phyloP scores from a whole-genome alignment of 2,888 invertebrate genomes.

The Helleia helle region DNA sequence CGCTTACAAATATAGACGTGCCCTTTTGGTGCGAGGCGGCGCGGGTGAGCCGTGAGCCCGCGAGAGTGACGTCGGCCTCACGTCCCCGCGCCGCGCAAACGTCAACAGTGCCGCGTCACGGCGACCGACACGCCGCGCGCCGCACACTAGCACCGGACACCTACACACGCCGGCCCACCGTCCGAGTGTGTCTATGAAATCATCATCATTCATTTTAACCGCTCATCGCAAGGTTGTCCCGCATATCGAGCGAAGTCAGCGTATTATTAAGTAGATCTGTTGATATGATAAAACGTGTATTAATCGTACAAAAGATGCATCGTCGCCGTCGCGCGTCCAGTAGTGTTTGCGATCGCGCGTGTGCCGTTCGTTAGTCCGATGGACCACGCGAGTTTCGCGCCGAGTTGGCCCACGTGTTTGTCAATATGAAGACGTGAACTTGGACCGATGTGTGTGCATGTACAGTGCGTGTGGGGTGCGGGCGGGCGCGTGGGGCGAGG shows the following conservation, averaged over 20 bases:
- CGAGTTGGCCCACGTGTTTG: constrained; percentile 18
- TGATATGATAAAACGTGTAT: constrained; percentile 54
- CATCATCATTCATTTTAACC: too few species aligned
- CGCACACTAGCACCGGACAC: too few species aligned
- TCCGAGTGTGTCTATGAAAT: too few species aligned
- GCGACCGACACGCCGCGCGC: constrained; percentile 35
- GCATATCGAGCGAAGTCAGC: constrained; percentile 14
- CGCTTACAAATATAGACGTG: constrained; percentile 66
- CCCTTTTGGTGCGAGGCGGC: constrained; percentile 60
- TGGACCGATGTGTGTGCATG: constrained; percentile 42
- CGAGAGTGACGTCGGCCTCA: constrained; percentile 58
- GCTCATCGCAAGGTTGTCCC: constrained; percentile 10
- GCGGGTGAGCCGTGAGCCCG: constrained; percentile 45
- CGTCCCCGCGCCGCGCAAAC: constrained; percentile 64
- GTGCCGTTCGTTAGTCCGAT: constrained; percentile 35
- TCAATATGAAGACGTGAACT: constrained; percentile 31
- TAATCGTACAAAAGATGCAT: constrained; percentile 39
- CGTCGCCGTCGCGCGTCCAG: constrained; percentile 41
- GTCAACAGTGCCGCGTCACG: constrained; percentile 64
- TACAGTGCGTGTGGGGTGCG: constrained; percentile 39
- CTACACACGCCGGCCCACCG: too few species aligned
- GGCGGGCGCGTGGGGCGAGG: constrained; percentile 41
- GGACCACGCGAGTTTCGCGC: constrained; percentile 38
- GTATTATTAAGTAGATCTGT: constrained; percentile 41
- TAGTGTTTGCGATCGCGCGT: constrained; percentile 52